Base-by-base conservation (phyloP, 2,888 invertebrate species). In the Maniola hyperantus region DNA sequence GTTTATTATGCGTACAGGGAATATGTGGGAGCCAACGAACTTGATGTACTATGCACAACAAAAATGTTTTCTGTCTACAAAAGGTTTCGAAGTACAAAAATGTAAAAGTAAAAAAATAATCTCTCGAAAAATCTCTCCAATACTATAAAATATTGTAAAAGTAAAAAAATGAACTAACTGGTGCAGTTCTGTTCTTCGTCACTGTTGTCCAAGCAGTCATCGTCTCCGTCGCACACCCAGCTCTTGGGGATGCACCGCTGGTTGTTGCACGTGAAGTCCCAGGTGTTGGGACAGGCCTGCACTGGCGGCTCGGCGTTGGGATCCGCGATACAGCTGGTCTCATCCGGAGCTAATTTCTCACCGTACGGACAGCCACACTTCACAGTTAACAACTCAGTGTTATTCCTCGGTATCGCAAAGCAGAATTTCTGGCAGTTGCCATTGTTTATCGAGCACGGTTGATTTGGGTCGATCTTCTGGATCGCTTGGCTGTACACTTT, bases 211-310 rank as follows among this genome's bases (percentile, higher is more conserved):
- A 98, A 90, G 78, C 99, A 99, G 82, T 99, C 99, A 80, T 99
- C 97, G 77, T 99, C 99, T 0, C 98, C 98, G 82, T 99, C 98
- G 83, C 99, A 99, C 1, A 98, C 96, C 98, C 98, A 99, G 8
- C 97, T 96, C 82, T 97, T 97, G 0, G 98, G 97, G 62, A 98
- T 97, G 80, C 98, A 98, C 36, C 97, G 90, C 81, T 98, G 97
- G 85, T 98, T 98, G 76, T 95, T 95, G 83, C 99, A 99, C 0
- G 97, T 97, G 83, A 99, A 99, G 89, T 98, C 97, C 96, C 97
- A 97, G 0, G 96, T 94, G 79, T 97, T 97, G 0, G 97, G 97
- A 79, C 99, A 99, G 0, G 97, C 96, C 76, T 97, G 96, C 0
- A 97, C 94, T 0, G 97, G 97, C 0, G 97, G 97, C 84, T 98